Evolutionary conservation across 2,888 invertebrate genomes (phyloP), one percentile per base, ranked within the genome.

Genomic region (Alviniconcha strummeri): DNA sequence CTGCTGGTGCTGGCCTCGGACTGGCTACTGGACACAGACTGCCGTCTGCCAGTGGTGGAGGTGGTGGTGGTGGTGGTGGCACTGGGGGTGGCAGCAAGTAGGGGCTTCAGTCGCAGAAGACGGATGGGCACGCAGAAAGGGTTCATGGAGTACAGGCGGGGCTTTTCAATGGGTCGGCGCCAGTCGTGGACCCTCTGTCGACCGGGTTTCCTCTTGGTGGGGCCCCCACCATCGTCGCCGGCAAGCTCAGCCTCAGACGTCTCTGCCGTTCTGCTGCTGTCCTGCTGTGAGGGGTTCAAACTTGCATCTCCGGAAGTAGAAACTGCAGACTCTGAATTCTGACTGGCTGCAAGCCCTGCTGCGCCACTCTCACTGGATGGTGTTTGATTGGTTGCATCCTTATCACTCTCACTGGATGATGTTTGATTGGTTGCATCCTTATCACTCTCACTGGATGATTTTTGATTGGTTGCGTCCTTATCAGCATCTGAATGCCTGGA

Each of bases 91-190:
- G 8, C 19, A 7, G 9, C 52, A 5, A 79, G 64, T 1, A 80
- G 69, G 11, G 69, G 69, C 17, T 82, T 82, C 36, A 82, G 52
- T 6, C 56, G 67, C 7, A 89, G 83, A 55, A 89, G 80, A 11
- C 83, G 85, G 3, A 89, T 87, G 6, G 90, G 90, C n/a, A 90
- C 84, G 85, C 89, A 90, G 57, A 89, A 88, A n/a, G 90, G 90
- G 15, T 90, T 90, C 69, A 90, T 80, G 15, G 90, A 87, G 80
- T 88, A 90, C 17, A 89, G 79, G 76, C 87, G 87, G 0, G 89
- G 89, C 77, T 90, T 90, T 77, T 88, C 88, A 0, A 86, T 64
- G 15, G 86, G 79, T 11, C 56, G n/a, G 7, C 82, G 64, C 82
- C 82, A 82, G 56, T 67, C 55, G n/a, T 82, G 57, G 11, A 82